Percentiles rank a stretch among this genome's conserved stretches.
Evolutionary conservation across 2,888 invertebrate species (phyloP).

Genomic region (Acrocera orbiculus): DNA sequence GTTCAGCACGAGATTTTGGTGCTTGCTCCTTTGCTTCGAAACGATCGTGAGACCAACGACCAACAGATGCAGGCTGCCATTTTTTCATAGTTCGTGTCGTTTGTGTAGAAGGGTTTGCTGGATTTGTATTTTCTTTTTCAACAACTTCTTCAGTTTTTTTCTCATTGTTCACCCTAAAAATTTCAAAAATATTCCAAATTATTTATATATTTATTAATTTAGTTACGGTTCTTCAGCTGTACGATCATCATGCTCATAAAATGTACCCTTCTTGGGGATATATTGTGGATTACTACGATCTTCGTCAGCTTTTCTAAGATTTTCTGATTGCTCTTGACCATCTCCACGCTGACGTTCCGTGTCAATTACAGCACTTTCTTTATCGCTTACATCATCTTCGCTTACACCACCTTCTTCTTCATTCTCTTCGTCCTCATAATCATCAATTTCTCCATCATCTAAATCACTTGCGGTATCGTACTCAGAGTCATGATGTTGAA

Average conservation of each 20-base stretch:
- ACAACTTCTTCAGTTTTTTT: constrained; percentile 21
- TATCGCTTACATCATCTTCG: constrained; percentile 18
- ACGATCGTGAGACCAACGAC: constrained; percentile 76
- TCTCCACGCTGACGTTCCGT: constrained; percentile 45
- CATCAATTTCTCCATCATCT: constrained; percentile 14
- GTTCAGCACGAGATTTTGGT: constrained; percentile 70
- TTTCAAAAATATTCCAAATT: too few species aligned
- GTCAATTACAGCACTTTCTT: constrained; percentile 11
- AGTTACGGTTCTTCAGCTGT: constrained; percentile 52
- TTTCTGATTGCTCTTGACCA: constrained; percentile 37
- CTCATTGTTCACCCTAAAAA: constrained; percentile 24
- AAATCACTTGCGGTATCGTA: constrained; percentile 32
- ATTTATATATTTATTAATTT: too few species aligned
- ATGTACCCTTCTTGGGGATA: constrained; percentile 87
- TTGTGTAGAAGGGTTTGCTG: constrained; percentile 22
- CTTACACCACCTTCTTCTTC: constrained; percentile 10
- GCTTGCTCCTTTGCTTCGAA: constrained; percentile 41
- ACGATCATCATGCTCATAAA: constrained; percentile 91
- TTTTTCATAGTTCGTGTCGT: constrained; percentile 29
- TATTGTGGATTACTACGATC: constrained; percentile 94
- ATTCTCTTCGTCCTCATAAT: constrained; percentile 8
- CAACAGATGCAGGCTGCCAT: constrained; percentile 32
- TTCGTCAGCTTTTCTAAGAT: constrained; percentile 61
- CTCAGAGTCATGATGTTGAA: constrained; percentile 31
- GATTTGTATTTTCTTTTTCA: constrained; percentile 20